Base-by-base conservation (phyloP, 2,888 invertebrate genomes). In the Tribolium freemani region DNA sequence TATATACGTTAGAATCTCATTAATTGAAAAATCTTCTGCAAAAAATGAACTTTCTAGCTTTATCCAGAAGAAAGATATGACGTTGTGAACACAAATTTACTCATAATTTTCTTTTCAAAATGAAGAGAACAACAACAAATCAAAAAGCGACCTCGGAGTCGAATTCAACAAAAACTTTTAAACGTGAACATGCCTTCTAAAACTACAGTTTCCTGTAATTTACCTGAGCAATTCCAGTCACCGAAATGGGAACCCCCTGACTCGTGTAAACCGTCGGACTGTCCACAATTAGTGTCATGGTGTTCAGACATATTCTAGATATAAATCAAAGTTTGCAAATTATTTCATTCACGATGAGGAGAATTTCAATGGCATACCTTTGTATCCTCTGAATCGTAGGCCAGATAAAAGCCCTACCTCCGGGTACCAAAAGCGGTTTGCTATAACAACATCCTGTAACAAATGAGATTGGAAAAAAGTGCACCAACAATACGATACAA, bases 361-460 rank as follows among this genome's bases (percentile, higher is more conserved):
- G 56, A 67, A 61, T 71, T 51, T 58, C 50, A 61, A 50, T 38
- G 50, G 16, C 44, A n/a, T 86, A 92, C 93, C 92, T 91, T 86
- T 95, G 95, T 67, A 95, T 94, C 86, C 91, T 91, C 85, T 96
- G 95, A 76, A 98, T 90, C 5, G 94, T 90, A 2, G 99, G 99
- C 97, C 97, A 98, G 10, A 99, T 98, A 88, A 98, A 99, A 20
- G 97, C 97, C 64, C 98, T 90, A 6, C 99, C 99, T 74, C 99
- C 99, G 46, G 98, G 97, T 64, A 99, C 95, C 78, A 98, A 88
- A 64, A 96, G 88, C 46, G 98, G 98, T 87, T 96, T 96, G 81
- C 93, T 91, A 86, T 97, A 96, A 86, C 97, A 98, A 87, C 97
- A 98, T 91, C 98, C 98, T 98, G 84, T 44, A 87, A 86, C 80